A percentile compares a stretch with the other conserved stretches of the same genome.
These are phyloP conservation scores for Pterostichus madidus DNA, from an alignment of 2,888 invertebrate species.

Conservation along the genomic window DNA sequence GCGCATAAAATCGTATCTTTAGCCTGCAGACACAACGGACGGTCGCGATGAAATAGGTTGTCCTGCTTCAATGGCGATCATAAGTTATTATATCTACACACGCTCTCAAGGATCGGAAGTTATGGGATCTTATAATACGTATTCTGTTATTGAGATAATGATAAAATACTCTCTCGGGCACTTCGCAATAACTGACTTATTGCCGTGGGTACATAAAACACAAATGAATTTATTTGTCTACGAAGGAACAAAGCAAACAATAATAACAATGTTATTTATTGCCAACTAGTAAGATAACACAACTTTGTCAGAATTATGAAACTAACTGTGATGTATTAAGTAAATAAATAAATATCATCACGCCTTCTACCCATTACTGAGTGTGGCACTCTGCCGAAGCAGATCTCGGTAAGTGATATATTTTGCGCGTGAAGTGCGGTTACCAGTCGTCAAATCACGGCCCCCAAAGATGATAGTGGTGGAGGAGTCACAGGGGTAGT, in stretches of 20 bases:
- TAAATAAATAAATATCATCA: no score
- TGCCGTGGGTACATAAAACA: not conserved
- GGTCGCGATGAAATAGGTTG: slow-evolving; percentile 20
- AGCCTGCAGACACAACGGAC: slow-evolving; percentile 51
- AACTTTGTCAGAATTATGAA: no score
- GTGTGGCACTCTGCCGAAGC: no score
- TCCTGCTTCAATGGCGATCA: slow-evolving; percentile 37
- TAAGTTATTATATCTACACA: slow-evolving; percentile 54
- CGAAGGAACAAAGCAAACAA: not conserved
- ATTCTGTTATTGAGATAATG: slow-evolving; percentile 29
- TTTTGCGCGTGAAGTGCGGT: no score
- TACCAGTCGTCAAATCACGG: no score
- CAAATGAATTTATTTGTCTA: slow-evolving; percentile 28
- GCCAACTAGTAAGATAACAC: no score
- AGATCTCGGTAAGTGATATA: no score
- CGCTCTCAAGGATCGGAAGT: not conserved
- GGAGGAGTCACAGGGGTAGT: no score
- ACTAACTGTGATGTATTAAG: no score
- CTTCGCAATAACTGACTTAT: not conserved
- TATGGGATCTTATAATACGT: slow-evolving; percentile 42
- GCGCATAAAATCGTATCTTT: slow-evolving; percentile 57
- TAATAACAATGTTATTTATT: no score
- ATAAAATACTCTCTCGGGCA: slow-evolving; percentile 25
- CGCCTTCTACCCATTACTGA: no score
- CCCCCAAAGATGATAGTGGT: no score